Evolutionary conservation across 2,797 vertebrate species (phyloP).

Genomic region (Emydoidea blandingii): DNA sequence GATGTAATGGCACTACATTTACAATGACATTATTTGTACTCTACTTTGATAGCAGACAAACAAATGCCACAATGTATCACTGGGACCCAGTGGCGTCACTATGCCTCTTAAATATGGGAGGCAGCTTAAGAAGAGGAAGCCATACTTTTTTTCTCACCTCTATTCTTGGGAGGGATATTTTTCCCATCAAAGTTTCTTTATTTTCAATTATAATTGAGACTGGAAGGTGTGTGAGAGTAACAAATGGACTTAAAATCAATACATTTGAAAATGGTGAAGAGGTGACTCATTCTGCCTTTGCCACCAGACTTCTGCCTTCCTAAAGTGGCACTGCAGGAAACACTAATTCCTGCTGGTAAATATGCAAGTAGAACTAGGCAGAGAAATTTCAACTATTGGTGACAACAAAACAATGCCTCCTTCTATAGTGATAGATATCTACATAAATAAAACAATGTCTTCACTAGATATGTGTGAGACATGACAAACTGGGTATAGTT

Average conservation of each 20-base stretch:
- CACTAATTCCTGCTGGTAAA: not conserved
- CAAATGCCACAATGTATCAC: slow-evolving; percentile 73
- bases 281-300: slow-evolving; percentile 66
- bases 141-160: slow-evolving; percentile 1
- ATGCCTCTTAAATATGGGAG: slow-evolving; percentile 27
- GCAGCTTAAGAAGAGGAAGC: not conserved
- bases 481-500: not conserved
- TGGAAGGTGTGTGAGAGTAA: not conserved
- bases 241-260: not conserved
- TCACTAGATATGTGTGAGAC: not conserved
- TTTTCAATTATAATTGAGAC: not conserved
- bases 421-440: not conserved
- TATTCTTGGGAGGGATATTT: not conserved
- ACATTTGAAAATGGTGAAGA: slow-evolving; percentile 4
- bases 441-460: not conserved
- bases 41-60: slow-evolving; percentile 71
- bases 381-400: not conserved
- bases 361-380: not conserved
- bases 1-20: slow-evolving; percentile 23
- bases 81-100: slow-evolving; percentile 76
- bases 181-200: slow-evolving; percentile 10
- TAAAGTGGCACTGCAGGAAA: not conserved
- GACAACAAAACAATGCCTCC: not conserved
- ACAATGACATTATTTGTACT: slow-evolving; percentile 55
- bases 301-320: not conserved